Evolutionary conservation across 2,797 vertebrate genomes (phyloP).

Genomic region (Coracias cyanogaster): DNA sequence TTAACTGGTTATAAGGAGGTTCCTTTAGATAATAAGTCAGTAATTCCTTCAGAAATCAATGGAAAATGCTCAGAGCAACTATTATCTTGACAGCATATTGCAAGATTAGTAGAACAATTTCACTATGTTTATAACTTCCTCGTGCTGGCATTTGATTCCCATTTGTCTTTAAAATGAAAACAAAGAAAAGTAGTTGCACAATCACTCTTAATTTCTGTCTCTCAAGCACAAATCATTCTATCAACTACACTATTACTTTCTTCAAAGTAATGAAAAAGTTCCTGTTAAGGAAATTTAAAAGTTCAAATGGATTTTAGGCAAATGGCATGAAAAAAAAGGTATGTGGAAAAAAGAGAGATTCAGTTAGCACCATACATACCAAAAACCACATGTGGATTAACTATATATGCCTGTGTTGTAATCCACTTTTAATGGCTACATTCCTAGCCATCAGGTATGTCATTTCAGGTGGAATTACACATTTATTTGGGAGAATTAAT

Average conservation of each 20-base stretch:
- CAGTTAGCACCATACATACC: background rate
- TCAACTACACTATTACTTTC: background rate
- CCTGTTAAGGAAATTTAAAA: background rate
- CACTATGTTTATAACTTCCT: constrained; percentile 22
- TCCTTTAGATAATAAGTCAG: constrained; percentile 15
- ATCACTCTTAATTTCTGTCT: background rate
- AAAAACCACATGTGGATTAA: background rate
- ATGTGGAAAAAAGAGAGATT: background rate
- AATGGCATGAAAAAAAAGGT: background rate
- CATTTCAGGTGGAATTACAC: background rate
- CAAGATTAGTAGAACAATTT: constrained; percentile 49
- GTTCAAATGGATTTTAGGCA: background rate
- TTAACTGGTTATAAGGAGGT: background rate
- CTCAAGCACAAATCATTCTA: constrained; percentile 9
- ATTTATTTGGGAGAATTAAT: background rate
- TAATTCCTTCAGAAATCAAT: constrained; percentile 61
- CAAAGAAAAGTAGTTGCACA: constrained; percentile 16
- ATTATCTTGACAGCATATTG: constrained; percentile 43
- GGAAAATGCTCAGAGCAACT: constrained; percentile 47
- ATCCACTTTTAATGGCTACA: background rate
- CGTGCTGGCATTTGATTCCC: constrained; percentile 37
- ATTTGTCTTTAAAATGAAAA: constrained; percentile 58
- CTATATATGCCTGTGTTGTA: background rate
- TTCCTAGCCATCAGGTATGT: background rate
- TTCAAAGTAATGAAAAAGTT: constrained; percentile 14